phyloP scores from a whole-genome alignment of 1,140 invertebrate genomes.

The Saccostrea cuccullata region DNA sequence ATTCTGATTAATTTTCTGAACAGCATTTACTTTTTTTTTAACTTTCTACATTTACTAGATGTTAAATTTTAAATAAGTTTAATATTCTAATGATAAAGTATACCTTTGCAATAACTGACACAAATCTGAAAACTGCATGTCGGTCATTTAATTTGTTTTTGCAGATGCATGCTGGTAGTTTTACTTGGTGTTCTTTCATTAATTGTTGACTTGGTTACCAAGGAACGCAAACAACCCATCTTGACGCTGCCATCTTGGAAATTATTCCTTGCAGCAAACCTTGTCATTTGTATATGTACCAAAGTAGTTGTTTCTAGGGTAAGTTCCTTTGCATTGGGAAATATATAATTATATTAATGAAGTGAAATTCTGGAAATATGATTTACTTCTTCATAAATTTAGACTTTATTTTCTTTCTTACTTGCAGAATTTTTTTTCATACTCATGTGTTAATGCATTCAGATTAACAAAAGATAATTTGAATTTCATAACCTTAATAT shows the following conservation, averaged over 20 bases:
- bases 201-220: conserved; percentile 41
- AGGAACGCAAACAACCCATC: conserved; percentile 46
- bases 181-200: conserved; percentile 35
- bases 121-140: too few relatives aligned
- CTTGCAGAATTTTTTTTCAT: too few relatives aligned
- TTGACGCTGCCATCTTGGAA: conserved; percentile 50
- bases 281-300: conserved; percentile 48
- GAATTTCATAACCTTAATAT: neutral
- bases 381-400: too few relatives aligned
- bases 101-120: too few relatives aligned
- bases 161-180: conserved; percentile 44
- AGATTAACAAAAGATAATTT: neutral
- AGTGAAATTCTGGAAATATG: too few relatives aligned
- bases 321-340: neutral
- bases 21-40: too few relatives aligned
- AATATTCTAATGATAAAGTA: too few relatives aligned
- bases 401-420: too few relatives aligned
- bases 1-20: too few relatives aligned
- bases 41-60: too few relatives aligned
- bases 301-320: conserved; percentile 41
- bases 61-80: too few relatives aligned
- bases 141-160: neutral
- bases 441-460: neutral
- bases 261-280: conserved; percentile 47
- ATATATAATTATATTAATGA: too few relatives aligned